A percentile compares a stretch with the other conserved stretches of the same genome.
Evolutionary conservation across 1,140 invertebrate genomes (phyloP).

Genomic region (Cotesia glomerata): DNA sequence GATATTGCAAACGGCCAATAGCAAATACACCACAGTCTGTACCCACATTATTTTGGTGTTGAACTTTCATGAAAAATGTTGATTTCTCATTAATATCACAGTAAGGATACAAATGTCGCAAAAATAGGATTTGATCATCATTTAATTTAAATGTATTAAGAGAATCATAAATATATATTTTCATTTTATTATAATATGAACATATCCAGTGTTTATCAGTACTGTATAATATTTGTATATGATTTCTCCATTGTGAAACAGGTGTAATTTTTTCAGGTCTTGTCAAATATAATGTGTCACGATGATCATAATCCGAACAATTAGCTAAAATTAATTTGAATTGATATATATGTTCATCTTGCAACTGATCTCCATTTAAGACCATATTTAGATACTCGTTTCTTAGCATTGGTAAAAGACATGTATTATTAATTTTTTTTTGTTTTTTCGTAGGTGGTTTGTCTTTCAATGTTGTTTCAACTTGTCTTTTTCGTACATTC

Average conservation of each 20-base stretch:
- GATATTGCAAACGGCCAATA: constrained; percentile 7
- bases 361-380: not conserved
- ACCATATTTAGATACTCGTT: not conserved
- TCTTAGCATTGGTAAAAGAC: not conserved
- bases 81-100: not conserved
- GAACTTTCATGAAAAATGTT: constrained; percentile 1
- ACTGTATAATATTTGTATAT: constrained; percentile 9
- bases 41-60: constrained; percentile 17
- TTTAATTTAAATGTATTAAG: not conserved
- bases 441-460: not conserved
- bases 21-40: constrained; percentile 22
- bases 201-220: constrained; percentile 20
- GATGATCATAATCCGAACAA: not conserved
- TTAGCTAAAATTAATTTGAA: not conserved
- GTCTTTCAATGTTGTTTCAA: too few species aligned
- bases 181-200: not conserved
- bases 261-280: not conserved
- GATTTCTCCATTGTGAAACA: not conserved
- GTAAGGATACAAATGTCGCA: constrained; percentile 5
- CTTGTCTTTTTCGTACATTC: too few species aligned
- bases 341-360: not conserved
- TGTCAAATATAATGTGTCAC: not conserved
- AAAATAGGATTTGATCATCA: not conserved
- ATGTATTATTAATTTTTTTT: not conserved
- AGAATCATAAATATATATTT: constrained; percentile 31